Percentiles rank a stretch among this genome's conserved stretches.
Conservation (phyloP, 1,140 invertebrate genomes). For the Leptinotarsa undecemlineata region DNA sequence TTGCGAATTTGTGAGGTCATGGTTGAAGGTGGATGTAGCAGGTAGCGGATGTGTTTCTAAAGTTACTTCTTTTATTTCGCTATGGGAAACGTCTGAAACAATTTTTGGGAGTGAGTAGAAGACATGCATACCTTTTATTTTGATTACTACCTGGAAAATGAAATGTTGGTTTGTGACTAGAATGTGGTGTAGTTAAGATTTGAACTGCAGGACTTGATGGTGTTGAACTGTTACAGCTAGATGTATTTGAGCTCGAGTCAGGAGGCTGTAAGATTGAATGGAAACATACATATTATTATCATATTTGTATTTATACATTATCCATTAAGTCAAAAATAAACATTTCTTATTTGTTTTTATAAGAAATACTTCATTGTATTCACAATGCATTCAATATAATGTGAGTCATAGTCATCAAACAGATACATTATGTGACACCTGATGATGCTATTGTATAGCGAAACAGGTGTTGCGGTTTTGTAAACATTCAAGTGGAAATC, state of each 20-base stretch:
- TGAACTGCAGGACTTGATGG: slow-evolving; percentile 90
- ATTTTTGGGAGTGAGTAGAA: background rate
- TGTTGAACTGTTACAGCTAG: slow-evolving; percentile 94
- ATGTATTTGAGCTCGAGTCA: slow-evolving; percentile 91
- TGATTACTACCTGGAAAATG: slow-evolving; percentile 75
- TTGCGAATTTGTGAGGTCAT: slow-evolving; percentile 66
- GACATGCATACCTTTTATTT: background rate
- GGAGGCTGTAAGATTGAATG: slow-evolving; percentile 58
- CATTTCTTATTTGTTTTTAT: too few relatives aligned
- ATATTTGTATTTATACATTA: too few relatives aligned
- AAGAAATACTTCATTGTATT: too few relatives aligned
- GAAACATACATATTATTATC: too few relatives aligned
- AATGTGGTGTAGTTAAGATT: slow-evolving; percentile 60
- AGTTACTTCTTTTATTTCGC: slow-evolving; percentile 58
- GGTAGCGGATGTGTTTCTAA: slow-evolving; percentile 61
- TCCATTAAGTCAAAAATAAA: too few relatives aligned
- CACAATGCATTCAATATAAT: too few relatives aligned
- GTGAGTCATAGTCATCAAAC: too few relatives aligned
- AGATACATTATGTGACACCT: too few relatives aligned
- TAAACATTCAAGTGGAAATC: too few relatives aligned
- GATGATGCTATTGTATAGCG: too few relatives aligned
- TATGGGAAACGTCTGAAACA: slow-evolving; percentile 16
- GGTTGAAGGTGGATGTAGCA: slow-evolving; percentile 46
- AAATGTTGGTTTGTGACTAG: slow-evolving; percentile 69
- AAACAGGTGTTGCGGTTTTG: too few relatives aligned